These are phyloP conservation scores for Orthosia gothica DNA, from an alignment of 2,888 invertebrate species.

Conservation along the genomic window DNA sequence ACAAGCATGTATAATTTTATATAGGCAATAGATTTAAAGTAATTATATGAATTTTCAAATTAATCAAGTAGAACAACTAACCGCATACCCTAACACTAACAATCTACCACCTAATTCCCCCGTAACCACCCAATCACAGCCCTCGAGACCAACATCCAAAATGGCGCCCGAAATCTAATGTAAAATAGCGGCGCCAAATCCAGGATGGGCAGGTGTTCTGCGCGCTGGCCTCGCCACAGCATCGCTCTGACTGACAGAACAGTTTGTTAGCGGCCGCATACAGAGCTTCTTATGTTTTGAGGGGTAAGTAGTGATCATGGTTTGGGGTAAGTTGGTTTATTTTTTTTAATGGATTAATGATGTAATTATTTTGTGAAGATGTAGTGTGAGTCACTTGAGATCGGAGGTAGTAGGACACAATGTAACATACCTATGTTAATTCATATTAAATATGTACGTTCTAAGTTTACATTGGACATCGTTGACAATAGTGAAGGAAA, in stretches of 20 bases:
- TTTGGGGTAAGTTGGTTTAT: not conserved
- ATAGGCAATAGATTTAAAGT: too few species aligned
- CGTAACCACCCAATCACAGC: conserved; percentile 37
- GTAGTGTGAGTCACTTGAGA: too few species aligned
- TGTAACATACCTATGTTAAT: too few species aligned
- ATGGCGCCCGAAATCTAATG: conserved; percentile 18
- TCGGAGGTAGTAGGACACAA: too few species aligned
- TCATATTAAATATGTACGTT: too few species aligned
- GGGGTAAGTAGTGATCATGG: not conserved
- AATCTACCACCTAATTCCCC: conserved; percentile 6
- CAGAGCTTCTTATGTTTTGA: conserved; percentile 30
- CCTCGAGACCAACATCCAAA: conserved; percentile 3
- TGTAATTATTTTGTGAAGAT: too few species aligned
- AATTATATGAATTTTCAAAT: too few species aligned
- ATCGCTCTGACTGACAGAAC: conserved; percentile 53
- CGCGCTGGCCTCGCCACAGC: conserved; percentile 31
- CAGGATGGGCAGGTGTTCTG: conserved; percentile 49
- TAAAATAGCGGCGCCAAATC: conserved; percentile 33
- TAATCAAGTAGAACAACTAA: too few species aligned
- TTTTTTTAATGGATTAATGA: too few species aligned
- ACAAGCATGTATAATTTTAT: too few species aligned
- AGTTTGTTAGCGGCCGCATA: conserved; percentile 41
- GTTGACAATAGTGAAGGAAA: too few species aligned
- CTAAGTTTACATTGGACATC: too few species aligned
- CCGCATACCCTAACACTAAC: not conserved